Evolutionary conservation across 2,113 vertebrate species (phyloP), one percentile per base, ranked within the genome.

Genomic region (Helogale parvula): DNA sequence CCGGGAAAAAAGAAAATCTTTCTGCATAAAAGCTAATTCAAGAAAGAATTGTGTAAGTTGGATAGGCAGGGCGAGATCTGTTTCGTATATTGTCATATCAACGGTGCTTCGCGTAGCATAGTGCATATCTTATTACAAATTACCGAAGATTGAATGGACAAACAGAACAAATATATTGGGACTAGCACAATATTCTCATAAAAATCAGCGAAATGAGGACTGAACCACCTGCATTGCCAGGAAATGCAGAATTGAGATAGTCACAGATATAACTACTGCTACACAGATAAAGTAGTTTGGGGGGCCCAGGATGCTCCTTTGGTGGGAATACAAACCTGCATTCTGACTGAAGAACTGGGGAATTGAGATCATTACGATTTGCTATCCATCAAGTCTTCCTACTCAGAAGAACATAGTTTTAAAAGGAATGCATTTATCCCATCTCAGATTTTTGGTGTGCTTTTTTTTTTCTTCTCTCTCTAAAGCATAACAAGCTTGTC

Each of bases 401-500:
- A 96, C 94, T 96, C 91, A 89, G 68, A 96, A 95, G 81, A 93
- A 97, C 74, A 94, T 85, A 71, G 60, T 89, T 98, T 97, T 95
- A 89, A 96, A 97, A 98, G 96, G 50, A 96, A 84, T 87, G 82
- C 88, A 91, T 98, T 98, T 98, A 96, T 95, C 96, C 91, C 57
- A 93, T 95, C 94, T 97, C 91, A 71, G 68, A 68, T 95, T 97
- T 98, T 97, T 79, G 76, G 94, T 94, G 93, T 96, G 52, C 76
- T 74, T 96, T 95, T 97, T 82, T 93, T 38, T 79, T 38, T 52
- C 7, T 3, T 16, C 41, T 41, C 41, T 4, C 25, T 88, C 57
- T 90, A 93, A 97, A 96, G 94, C 95, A 97, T 98, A 98, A 97
- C 52, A n/a, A 98, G 97, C 97, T 97, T 98, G 97, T 98, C 98